Evolutionary conservation across 1,140 invertebrate genomes (phyloP), one percentile per base, ranked within the genome.

Genomic region (Pseudomyrmex pallidus): DNA sequence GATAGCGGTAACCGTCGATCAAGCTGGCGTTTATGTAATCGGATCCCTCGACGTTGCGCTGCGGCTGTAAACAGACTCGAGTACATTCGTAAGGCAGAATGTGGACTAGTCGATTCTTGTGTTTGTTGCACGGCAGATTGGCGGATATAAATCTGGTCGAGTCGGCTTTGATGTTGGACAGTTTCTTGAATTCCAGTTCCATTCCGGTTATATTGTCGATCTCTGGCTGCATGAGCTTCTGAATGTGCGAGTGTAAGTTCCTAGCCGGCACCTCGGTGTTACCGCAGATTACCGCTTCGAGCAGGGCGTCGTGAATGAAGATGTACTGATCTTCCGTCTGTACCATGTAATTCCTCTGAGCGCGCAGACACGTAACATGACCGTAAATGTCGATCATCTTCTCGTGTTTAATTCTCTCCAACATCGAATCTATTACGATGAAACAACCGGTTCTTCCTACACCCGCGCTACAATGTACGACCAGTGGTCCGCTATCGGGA

Each of bases 281-380:
- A 4, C 99, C 99, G 91, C 98, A 98, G 63, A 98, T 97, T 0
- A 99, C 98, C 1, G 99, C 99, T 94, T 99, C 99, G 9, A 99
- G 94, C 2, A 99, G 95, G 8, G 98, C 97, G 92, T 99, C 99
- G 92, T 99, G 99, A 86, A 99, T 99, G 94, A 99, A 99, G 76
- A 99, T 98, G 93, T 99, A 99, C 93, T 99, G 99, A 93, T 99
- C 99, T 93, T 99, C 99, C 0, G 99, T 99, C 94, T 99, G 98
- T 50, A 98, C 96, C 98, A 99, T 99, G 92, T 99, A 99, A 92
- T 99, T 99, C 70, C 99, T 96, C 93, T 99, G 99, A 12, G 99
- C 98, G 77, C 99, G 96, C 22, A 99, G 95, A 91, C 98, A 99
- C 2, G 99, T 99, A 4, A 99, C 99, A 95, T 99, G 99, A 4